Evolutionary conservation across 2,797 vertebrate genomes (phyloP), one percentile per base, ranked within the genome.

Genomic region (Enteromius viviparus): DNA sequence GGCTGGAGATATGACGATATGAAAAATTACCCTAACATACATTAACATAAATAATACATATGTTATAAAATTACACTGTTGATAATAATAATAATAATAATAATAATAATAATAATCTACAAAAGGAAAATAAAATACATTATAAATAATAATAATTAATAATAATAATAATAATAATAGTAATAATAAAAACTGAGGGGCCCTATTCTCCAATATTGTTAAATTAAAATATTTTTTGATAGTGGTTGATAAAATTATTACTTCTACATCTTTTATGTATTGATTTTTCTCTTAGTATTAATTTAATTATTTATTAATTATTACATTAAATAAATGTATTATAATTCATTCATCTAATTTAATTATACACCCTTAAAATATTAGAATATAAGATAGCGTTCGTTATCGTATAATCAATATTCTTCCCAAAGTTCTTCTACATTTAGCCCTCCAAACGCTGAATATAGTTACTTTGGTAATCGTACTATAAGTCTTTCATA

Each of bases 401-500:
- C 0, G 3, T 34, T 34, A 34, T 34, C 32, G 32, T 34, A 34
- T 34, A 14, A 40, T 32, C 21, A 19, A 9, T 23, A 26, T 64
- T 29, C 37, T 79, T 66, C 65, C 14, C 9, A 15, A 17, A 26
- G n/a, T 79, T 62, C 37, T 62, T 37, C 19, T 23, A 17, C 21
- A 68, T 69, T 79, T 19, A 37, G 1, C 40, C 65, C n/a, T 32
- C 32, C 6, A 10, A 68, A 37, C 29, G 21, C 3, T 2, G 10
- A 42, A 58, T 80, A 42, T 80, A 15, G n/a, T 69, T 34, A 34
- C 17, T 51, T 34, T 45, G 7, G 21, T 19, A 21, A 51, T 26
- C 3, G 1, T 10, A 32, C 42, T 12, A 45, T 45, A 45, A 58
- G 12, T 37, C 32, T 34, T 60, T 75, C 0, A 76, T 88, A 89